Conservation (phyloP, 23 tunicate genomes). For the Botrylloides violaceus region DNA sequence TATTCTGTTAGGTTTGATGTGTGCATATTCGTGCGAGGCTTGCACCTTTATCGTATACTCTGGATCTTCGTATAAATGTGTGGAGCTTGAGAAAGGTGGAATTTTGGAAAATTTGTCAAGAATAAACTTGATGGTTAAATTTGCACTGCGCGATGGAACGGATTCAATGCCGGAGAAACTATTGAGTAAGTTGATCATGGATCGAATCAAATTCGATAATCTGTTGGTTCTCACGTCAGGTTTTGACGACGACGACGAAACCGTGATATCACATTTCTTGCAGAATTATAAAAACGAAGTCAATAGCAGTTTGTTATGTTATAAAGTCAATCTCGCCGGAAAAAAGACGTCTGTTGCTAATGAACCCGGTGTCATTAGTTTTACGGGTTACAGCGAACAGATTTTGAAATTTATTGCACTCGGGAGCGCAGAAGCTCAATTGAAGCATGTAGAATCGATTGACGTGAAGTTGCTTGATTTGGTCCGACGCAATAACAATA, state of each 20-base stretch:
- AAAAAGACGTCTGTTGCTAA: constrained; percentile 7
- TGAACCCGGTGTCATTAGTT: constrained; percentile 9
- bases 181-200: constrained; percentile 17
- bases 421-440: constrained; percentile 31
- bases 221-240: constrained; percentile 20
- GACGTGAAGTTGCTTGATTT: constrained; percentile 9
- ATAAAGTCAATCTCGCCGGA: constrained; percentile 37
- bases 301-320: constrained; percentile 21
- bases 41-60: constrained; percentile 26
- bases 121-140: background rate
- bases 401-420: constrained; percentile 39
- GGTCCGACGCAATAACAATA: background rate
- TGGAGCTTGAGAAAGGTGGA: constrained; percentile 53
- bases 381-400: constrained; percentile 51
- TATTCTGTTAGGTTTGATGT: constrained; percentile 45
- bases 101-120: constrained; percentile 36
- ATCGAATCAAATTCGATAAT: constrained; percentile 25
- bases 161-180: constrained; percentile 2
- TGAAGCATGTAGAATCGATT: constrained; percentile 33
- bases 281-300: constrained; percentile 21
- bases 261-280: constrained; percentile 15
- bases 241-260: background rate
- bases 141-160: background rate
- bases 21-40: constrained; percentile 41
- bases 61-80: background rate